Percentiles rank a stretch among this genome's conserved stretches.
phyloP scores from a whole-genome alignment of 2,113 vertebrate species.

The Oncorhynchus masou region DNA sequence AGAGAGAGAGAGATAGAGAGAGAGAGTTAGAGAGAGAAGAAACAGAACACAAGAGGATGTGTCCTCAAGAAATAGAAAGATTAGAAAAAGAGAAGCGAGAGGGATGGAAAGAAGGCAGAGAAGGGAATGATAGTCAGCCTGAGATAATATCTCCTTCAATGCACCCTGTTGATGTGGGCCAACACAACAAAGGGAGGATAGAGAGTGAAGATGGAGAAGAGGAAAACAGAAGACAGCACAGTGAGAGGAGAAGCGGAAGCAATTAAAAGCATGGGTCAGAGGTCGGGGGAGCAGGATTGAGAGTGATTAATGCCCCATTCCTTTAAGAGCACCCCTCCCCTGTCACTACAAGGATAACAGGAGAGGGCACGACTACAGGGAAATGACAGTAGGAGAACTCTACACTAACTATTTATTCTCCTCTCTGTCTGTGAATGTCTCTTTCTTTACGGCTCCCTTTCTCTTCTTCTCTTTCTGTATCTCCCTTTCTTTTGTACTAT shows the following conservation, averaged over 20 bases:
- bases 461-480: background rate
- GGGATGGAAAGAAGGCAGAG: background rate
- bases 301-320: constrained; percentile 51
- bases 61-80: background rate
- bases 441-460: background rate
- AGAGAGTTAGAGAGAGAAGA: background rate
- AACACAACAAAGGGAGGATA: background rate
- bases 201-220: constrained; percentile 1
- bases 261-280: constrained; percentile 61
- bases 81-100: background rate
- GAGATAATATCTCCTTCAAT: background rate
- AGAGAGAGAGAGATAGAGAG: background rate
- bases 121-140: background rate
- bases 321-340: constrained; percentile 19
- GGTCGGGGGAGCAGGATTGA: constrained; percentile 15
- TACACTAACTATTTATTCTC: background rate
- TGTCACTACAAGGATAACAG: background rate
- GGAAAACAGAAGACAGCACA: constrained; percentile 38
- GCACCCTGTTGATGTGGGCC: constrained; percentile 8
- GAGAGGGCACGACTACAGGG: background rate
- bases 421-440: background rate
- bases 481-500: constrained; percentile 2
- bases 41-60: background rate
- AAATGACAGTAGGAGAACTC: background rate
- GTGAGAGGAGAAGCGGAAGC: constrained; percentile 39